Evolutionary conservation across 2,888 invertebrate genomes (phyloP), one percentile per base, ranked within the genome.

Genomic region (Polydrusus cervinus): DNA sequence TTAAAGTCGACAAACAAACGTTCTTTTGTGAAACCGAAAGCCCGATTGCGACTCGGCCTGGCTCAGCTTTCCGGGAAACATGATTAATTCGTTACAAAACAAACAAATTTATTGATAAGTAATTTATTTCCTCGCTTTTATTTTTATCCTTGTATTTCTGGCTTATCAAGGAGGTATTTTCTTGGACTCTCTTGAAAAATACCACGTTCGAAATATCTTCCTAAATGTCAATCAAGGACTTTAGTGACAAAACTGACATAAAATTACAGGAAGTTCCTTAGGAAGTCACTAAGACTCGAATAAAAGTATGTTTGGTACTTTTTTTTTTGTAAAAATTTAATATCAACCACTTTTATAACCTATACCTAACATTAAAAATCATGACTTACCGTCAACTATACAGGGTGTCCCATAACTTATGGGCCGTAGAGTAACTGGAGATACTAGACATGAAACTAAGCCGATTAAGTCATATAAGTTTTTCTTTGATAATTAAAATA

Each of bases 11-110:
- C 57, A 30, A 68, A 68, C 67, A 68, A 53, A 57, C 45, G 30
- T 25, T 30, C 45, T 43, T 49, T 57, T 68, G 67, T 68, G 55
- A 51, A 38, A 53, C 40, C 53, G 53, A 66, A 66, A 66, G 18
- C 67, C 13, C 0, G 20, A 14, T 55, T 40, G 8, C 45, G 57
- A 25, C 55, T 38, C 25, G 11, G 65, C 11, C 49, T 67, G 53
- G 53, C 67, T 62, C 53, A 53, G 70, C 65, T 20, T 75, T 75
- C 75, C 53, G 3, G 43, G 75, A 71, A 75, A 65, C 61, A 71
- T 71, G 71, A 75, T 75, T 75, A 75, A 75, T 75, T 75, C 75
- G 75, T 75, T 75, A 75, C 70, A 71, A 71, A 75, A 71, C 75
- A 75, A 75, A 75, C 75, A 75, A 65, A 70, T 49, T 75, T 75